phyloP scores from a whole-genome alignment of 2,888 invertebrate species.

The Tetheella fluctuosa region DNA sequence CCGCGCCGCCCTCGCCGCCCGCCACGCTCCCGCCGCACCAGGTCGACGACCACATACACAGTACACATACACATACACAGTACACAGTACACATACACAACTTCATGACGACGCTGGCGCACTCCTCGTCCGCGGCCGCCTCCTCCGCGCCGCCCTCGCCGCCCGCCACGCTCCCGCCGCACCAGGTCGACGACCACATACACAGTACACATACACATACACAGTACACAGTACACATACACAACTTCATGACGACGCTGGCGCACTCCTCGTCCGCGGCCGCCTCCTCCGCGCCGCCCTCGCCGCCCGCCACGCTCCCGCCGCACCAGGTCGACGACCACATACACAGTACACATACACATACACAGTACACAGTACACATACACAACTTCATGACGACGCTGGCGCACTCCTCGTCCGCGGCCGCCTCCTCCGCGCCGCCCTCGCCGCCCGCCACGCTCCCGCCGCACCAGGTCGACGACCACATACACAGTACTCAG shows the following conservation, averaged over 20 bases:
- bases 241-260: constrained; percentile 98
- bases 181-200: too few relatives aligned
- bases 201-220: too few relatives aligned
- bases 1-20: constrained; percentile 92
- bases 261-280: constrained; percentile 94
- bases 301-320: constrained; percentile 91
- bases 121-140: constrained; percentile 91
- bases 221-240: too few relatives aligned
- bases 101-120: constrained; percentile 97
- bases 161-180: constrained; percentile 88
- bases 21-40: constrained; percentile 87
- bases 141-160: constrained; percentile 92
- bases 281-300: constrained; percentile 90
- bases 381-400: constrained; percentile 98
- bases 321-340: constrained; percentile 68
- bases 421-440: constrained; percentile 88
- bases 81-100: too few relatives aligned
- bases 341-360: too few relatives aligned
- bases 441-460: constrained; percentile 93
- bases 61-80: too few relatives aligned
- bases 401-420: constrained; percentile 94
- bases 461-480: constrained; percentile 77
- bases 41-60: too few relatives aligned
- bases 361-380: too few relatives aligned
- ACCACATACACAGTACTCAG: too few relatives aligned